These are phyloP conservation scores for Meganola albula DNA, from an alignment of 2,888 invertebrate species.

Conservation along the genomic window DNA sequence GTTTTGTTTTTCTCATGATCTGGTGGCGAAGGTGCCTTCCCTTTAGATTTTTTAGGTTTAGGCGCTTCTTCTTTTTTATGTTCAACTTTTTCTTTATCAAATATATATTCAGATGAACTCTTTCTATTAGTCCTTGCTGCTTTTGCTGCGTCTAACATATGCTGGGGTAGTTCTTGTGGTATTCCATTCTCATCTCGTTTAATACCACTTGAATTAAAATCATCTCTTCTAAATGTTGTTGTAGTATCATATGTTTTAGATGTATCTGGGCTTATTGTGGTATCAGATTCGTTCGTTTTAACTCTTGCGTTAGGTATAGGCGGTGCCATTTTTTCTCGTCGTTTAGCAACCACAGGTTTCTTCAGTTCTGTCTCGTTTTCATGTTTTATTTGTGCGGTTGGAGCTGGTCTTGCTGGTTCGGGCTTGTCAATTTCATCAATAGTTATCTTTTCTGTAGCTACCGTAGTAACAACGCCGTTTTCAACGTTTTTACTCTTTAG, in stretches of 20 bases:
- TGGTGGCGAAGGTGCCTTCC: slow-evolving; percentile 86
- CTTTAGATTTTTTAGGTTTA: slow-evolving; percentile 80
- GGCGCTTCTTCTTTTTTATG: slow-evolving; percentile 52
- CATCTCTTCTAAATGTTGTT: slow-evolving; percentile 58
- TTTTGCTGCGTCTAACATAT: slow-evolving; percentile 84
- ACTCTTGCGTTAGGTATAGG: slow-evolving; percentile 68
- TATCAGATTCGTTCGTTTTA: slow-evolving; percentile 58
- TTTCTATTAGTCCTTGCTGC: slow-evolving; percentile 83
- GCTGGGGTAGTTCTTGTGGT: slow-evolving; percentile 83
- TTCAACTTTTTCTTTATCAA: slow-evolving; percentile 51
- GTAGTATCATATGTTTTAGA: slow-evolving; percentile 55
- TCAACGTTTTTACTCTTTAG: slow-evolving; percentile 64
- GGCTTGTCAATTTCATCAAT: slow-evolving; percentile 65
- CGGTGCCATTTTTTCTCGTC: slow-evolving; percentile 69
- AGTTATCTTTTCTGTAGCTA: slow-evolving; percentile 52
- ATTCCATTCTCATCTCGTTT: slow-evolving; percentile 79
- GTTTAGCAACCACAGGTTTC: slow-evolving; percentile 74
- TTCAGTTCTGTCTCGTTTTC: slow-evolving; percentile 68
- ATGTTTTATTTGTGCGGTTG: slow-evolving; percentile 59
- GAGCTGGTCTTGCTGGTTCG: slow-evolving; percentile 48
- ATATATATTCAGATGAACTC: slow-evolving; percentile 58
- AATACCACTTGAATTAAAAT: slow-evolving; percentile 77
- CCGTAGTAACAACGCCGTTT: slow-evolving; percentile 58
- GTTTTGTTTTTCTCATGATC: slow-evolving; percentile 68
- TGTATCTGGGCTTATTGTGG: slow-evolving; percentile 42